phyloP scores from a whole-genome alignment of 1,140 invertebrate genomes.

The Eriosoma lanigerum region DNA sequence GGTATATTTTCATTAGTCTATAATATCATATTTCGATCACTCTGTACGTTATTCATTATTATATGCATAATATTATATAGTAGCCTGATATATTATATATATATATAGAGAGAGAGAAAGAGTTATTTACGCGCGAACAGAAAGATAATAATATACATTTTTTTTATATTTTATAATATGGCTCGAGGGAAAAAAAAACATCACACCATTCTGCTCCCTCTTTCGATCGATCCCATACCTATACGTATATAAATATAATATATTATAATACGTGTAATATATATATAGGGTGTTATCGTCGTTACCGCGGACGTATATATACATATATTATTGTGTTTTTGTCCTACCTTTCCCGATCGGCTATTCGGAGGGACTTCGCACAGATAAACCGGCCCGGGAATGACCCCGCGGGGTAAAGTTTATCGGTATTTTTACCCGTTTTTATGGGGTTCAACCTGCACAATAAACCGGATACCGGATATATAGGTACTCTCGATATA shows the following conservation, averaged over 20 bases:
- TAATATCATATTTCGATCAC: too few species aligned
- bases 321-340: background rate
- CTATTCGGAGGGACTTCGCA: slow-evolving; percentile 13
- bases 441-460: slow-evolving; percentile 33
- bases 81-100: background rate
- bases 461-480: slow-evolving; percentile 38
- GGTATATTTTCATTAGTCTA: too few species aligned
- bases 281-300: too few species aligned
- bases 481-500: background rate
- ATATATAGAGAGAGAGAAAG: background rate
- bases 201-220: background rate
- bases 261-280: background rate
- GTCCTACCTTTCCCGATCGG: background rate
- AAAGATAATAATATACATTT: background rate
- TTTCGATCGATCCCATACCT: background rate
- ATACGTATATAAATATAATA: background rate
- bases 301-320: background rate
- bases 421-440: slow-evolving; percentile 22
- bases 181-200: background rate
- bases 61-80: background rate
- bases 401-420: background rate
- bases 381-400: background rate
- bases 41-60: too few species aligned
- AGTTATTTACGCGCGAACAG: too few species aligned
- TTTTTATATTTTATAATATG: background rate